Percentiles rank a stretch among this genome's conserved stretches.
phyloP scores from a whole-genome alignment of 2,797 vertebrate species.

The Sebastes hopkinsi region DNA sequence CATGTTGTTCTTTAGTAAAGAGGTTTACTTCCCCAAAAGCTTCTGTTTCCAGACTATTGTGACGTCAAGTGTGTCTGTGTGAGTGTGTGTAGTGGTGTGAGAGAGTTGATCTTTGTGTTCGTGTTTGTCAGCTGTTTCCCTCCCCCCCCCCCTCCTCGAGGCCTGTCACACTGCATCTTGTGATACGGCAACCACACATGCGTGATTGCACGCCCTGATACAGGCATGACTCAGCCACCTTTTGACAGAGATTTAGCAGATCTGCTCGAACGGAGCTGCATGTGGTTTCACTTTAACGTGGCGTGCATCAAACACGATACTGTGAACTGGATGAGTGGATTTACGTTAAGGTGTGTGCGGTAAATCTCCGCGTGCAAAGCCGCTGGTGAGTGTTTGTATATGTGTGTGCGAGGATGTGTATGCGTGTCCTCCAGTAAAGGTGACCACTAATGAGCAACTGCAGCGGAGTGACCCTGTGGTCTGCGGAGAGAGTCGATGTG shows the following conservation, averaged over 20 bases:
- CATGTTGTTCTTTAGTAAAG: not conserved
- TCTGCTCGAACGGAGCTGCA: constrained; percentile 49
- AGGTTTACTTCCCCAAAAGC: constrained; percentile 46
- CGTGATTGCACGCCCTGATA: constrained; percentile 16
- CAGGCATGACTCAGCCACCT: constrained; percentile 64
- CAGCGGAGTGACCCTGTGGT: constrained; percentile 81
- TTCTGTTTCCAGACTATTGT: constrained; percentile 23
- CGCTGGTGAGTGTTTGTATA: constrained; percentile 10
- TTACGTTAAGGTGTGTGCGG: constrained; percentile 51
- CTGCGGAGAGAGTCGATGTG: constrained; percentile 64
- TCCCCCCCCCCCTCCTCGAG: not conserved
- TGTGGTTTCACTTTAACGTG: constrained; percentile 62
- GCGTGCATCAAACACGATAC: constrained; percentile 51
- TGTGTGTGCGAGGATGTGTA: not conserved
- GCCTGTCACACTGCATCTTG: constrained; percentile 55
- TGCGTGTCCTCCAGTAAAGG: constrained; percentile 63
- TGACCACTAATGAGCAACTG: constrained; percentile 84
- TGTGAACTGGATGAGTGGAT: constrained; percentile 49
- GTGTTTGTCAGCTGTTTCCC: constrained; percentile 55
- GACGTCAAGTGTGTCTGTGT: constrained; percentile 1
- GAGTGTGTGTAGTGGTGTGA: not conserved
- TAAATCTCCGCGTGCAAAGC: constrained; percentile 26
- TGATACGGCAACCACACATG: constrained; percentile 57
- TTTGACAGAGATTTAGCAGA: constrained; percentile 60
- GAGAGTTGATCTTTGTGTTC: constrained; percentile 22